Evolutionary conservation across 2,888 invertebrate genomes (phyloP), one percentile per base, ranked within the genome.

Genomic region (Trichogramma dendrolimi): DNA sequence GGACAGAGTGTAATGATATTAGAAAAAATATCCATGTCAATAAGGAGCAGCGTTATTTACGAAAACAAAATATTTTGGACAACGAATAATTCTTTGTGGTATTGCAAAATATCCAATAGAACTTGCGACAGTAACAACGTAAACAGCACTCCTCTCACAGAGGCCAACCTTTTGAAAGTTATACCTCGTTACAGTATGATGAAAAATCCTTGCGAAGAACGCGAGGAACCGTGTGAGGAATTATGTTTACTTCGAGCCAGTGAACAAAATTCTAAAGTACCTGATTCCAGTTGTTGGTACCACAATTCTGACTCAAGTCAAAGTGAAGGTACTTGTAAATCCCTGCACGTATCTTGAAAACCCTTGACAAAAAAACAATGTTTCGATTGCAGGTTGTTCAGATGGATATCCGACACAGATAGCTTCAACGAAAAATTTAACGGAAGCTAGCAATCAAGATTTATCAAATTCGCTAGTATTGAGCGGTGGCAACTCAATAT

Each of bases 61-160:
- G 62, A 62, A 27, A 55, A 58, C 11, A 54, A 14, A 6, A 40
- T 62, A 4, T 62, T 50, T 49, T 62, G 62, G 62, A 58, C 58
- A 1, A 44, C 51, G 1, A 27, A 27, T 27, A 27, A 27, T 27
- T 27, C n/a, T 27, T 3, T 27, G 27, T 27, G 27, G 27, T 27
- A 27, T 27, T 62, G 62, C 27, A 8, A 40, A 11, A 49, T 62
- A 14, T 38, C 40, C 42, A 38, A 54, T 0, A 27, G 50, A 6
- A 55, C 10, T 6, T 62, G 62, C 11, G 2, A 27, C 27, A 27
- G 27, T 27, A 38, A 39, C 5, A 58, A 58, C 4, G 2, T 27
- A 2, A 1, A 27, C 27, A 27, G 27, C 27, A 27, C 27, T 27
- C 27, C 27, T 27, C 27, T 27, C 27, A 3, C 2, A 27, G 27